Percentiles rank a stretch among this genome's conserved stretches.
phyloP scores from a whole-genome alignment of 1,140 invertebrate species.

The Leucophenga varia region DNA sequence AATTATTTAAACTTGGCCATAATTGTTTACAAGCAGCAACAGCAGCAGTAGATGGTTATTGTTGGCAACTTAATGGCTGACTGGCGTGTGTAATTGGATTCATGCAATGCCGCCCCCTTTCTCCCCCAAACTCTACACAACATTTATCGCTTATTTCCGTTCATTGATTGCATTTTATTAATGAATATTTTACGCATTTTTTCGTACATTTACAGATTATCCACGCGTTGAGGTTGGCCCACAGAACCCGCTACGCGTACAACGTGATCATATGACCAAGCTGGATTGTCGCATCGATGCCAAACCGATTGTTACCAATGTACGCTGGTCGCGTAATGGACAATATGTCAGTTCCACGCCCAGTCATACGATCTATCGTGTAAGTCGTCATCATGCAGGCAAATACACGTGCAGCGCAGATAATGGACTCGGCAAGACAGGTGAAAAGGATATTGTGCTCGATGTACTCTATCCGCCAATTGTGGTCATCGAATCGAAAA shows the following conservation, averaged over 20 bases:
- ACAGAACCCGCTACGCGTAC: slow-evolving; percentile 82
- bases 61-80: slow-evolving; percentile 44
- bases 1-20: slow-evolving; percentile 9
- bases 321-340: slow-evolving; percentile 80
- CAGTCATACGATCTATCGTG: slow-evolving; percentile 72
- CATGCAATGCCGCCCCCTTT: slow-evolving; percentile 8
- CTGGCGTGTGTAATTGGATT: too few species aligned
- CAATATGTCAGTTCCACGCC: slow-evolving; percentile 77
- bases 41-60: slow-evolving; percentile 37
- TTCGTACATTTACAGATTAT: slow-evolving; percentile 69
- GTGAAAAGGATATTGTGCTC: slow-evolving; percentile 75
- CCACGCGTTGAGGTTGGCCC: slow-evolving; percentile 85
- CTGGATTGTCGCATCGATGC: slow-evolving; percentile 85
- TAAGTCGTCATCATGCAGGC: slow-evolving; percentile 79
- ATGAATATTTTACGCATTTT: too few species aligned
- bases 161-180: too few species aligned
- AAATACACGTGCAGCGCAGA: slow-evolving; percentile 84
- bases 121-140: background rate
- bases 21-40: too few species aligned
- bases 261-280: slow-evolving; percentile 76
- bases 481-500: slow-evolving; percentile 75
- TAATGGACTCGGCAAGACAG: slow-evolving; percentile 74
- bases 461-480: slow-evolving; percentile 85
- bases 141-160: too few species aligned
- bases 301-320: slow-evolving; percentile 78